Evolutionary conservation across 2,113 vertebrate species (phyloP).

Genomic region (Myotis brandtii): DNA sequence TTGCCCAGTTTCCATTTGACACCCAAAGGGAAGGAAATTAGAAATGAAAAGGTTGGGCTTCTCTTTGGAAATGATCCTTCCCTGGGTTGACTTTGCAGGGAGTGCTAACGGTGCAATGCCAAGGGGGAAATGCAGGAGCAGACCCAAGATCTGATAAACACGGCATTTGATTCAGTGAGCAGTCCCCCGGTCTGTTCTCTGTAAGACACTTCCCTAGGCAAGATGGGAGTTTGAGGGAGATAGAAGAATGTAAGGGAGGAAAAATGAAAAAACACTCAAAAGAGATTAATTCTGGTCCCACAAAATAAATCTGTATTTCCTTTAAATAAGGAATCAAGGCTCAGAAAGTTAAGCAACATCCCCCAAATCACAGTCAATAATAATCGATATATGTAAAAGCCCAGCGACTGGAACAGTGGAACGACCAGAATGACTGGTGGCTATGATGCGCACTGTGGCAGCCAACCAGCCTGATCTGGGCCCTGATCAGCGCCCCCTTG

Average conservation of each 20-base stretch:
- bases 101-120: neutral
- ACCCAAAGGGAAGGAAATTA: constrained; percentile 33
- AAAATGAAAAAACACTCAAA: neutral
- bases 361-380: neutral
- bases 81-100: neutral
- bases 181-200: neutral
- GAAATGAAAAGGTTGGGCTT: constrained; percentile 4
- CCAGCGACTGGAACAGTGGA: no score
- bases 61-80: neutral
- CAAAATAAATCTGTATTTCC: neutral
- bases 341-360: constrained; percentile 31
- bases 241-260: neutral
- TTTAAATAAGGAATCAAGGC: neutral
- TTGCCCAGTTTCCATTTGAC: constrained; percentile 18
- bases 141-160: neutral
- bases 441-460: no score
- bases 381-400: neutral
- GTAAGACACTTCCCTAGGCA: neutral
- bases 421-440: no score
- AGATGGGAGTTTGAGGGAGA: neutral
- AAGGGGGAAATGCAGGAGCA: neutral
- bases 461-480: no score
- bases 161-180: neutral
- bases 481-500: no score
- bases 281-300: neutral